These are phyloP conservation scores for Thalpophila matura DNA, from an alignment of 2,888 invertebrate species.

Conservation along the genomic window DNA sequence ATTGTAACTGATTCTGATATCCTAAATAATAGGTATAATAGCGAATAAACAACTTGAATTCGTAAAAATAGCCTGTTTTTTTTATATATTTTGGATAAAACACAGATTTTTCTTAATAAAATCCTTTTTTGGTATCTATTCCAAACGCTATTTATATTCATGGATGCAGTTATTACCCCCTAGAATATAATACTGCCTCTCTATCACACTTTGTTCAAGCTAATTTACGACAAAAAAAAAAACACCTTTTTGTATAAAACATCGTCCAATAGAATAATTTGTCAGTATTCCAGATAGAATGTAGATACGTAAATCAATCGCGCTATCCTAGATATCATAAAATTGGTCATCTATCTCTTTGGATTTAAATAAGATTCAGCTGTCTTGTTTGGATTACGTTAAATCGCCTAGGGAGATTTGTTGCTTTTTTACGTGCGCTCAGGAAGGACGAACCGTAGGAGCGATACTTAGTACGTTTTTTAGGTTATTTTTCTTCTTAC, in stretches of 20 bases:
- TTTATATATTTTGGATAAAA: too few species aligned
- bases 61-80: too few species aligned
- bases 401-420: slow-evolving; percentile 78
- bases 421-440: slow-evolving; percentile 70
- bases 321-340: slow-evolving; percentile 67
- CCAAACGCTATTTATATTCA: neutral
- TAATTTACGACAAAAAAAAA: too few species aligned
- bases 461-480: slow-evolving; percentile 10
- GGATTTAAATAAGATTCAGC: slow-evolving; percentile 74
- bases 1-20: slow-evolving; percentile 17
- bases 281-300: slow-evolving; percentile 20
- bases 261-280: slow-evolving; percentile 13
- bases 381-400: slow-evolving; percentile 79
- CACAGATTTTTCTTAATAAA: too few species aligned
- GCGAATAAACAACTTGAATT: too few species aligned
- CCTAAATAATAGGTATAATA: neutral
- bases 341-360: slow-evolving; percentile 75
- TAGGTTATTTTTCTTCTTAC: neutral
- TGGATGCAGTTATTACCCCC: neutral
- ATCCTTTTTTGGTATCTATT: neutral
- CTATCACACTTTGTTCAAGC: too few species aligned
- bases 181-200: too few species aligned
- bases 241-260: slow-evolving; percentile 11
- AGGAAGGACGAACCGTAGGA: neutral
- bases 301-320: slow-evolving; percentile 41